Conservation (phyloP, 2,113 vertebrate genomes). For the Trachemys scripta region DNA sequence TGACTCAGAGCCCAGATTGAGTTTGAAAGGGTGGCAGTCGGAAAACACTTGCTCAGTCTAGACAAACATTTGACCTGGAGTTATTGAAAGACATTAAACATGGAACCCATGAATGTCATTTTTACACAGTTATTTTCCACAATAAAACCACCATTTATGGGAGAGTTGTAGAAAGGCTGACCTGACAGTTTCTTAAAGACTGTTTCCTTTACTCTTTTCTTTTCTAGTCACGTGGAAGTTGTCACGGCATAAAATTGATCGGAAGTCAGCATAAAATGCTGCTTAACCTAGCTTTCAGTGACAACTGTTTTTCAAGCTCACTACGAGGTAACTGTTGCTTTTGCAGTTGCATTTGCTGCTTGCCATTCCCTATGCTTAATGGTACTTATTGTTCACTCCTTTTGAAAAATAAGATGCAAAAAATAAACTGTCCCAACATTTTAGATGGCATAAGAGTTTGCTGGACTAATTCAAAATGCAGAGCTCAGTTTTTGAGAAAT, state of each 20-base stretch:
- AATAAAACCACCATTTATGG: neutral
- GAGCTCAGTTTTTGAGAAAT: neutral
- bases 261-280: neutral
- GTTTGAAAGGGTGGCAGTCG: neutral
- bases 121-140: neutral
- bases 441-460: neutral
- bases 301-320: neutral
- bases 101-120: neutral
- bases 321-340: neutral
- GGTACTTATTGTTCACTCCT: constrained; percentile 20
- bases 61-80: neutral
- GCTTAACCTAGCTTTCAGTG: constrained; percentile 7
- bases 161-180: neutral
- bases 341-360: neutral
- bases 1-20: neutral
- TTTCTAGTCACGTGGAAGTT: constrained; percentile 8
- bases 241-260: neutral
- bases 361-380: constrained; percentile 36
- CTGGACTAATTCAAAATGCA: neutral
- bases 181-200: neutral
- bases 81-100: neutral
- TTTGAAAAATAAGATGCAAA: neutral
- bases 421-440: neutral
- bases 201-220: neutral
- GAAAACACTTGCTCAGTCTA: neutral